Percentiles rank a stretch among this genome's conserved stretches.
phyloP scores from a whole-genome alignment of 2,113 vertebrate species.

The Hypanus sabinus region DNA sequence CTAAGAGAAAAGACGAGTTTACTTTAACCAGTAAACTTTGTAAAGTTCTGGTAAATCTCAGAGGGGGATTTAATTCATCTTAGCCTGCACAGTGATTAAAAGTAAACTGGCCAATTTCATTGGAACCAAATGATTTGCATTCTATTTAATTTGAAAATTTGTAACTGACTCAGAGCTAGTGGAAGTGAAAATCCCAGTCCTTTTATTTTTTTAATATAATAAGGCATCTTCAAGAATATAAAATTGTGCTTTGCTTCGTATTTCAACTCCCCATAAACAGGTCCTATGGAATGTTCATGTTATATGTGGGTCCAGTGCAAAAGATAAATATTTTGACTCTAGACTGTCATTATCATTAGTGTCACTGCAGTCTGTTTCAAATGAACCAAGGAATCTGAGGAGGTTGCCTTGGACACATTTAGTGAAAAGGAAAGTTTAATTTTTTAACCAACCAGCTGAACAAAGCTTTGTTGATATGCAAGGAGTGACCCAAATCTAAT shows the following conservation, averaged over 20 bases:
- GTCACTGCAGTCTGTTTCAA: not conserved
- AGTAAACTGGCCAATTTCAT: not conserved
- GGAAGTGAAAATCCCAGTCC: not conserved
- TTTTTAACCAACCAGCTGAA: not conserved
- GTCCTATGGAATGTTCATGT: not conserved
- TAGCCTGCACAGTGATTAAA: not conserved
- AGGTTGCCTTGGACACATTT: not conserved
- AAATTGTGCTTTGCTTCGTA: not conserved
- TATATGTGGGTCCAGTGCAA: not conserved
- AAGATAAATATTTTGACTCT: not conserved
- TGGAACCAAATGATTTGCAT: not conserved
- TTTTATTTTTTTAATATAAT: not conserved
- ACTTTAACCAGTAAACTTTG: not conserved
- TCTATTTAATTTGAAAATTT: not conserved
- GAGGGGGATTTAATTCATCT: not conserved
- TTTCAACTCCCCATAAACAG: not conserved
- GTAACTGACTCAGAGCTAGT: not conserved
- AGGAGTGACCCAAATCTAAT: not conserved
- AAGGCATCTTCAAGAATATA: not conserved
- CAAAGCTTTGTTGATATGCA: not conserved
- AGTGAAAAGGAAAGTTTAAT: not conserved
- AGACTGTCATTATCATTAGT: not conserved
- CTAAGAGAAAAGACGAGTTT: not conserved
- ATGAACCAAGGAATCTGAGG: not conserved
- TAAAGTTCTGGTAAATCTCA: not conserved